Conservation (phyloP, 1,140 invertebrate genomes). For the Conus ventricosus region DNA sequence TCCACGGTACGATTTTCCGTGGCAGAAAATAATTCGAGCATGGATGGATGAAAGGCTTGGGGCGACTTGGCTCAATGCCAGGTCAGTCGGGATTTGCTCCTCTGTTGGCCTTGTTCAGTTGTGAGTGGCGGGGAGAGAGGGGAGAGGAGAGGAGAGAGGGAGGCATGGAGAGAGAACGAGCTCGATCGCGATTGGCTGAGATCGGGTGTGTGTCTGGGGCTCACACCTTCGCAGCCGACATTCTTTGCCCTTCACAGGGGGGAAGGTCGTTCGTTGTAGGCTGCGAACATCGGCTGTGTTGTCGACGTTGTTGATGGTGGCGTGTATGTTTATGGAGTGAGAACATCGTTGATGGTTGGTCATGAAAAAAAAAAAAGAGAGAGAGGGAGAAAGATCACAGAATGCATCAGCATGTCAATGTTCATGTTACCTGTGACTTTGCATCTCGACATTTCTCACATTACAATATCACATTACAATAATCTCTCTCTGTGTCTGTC, state of each 20-base stretch:
- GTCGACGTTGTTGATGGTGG: background rate
- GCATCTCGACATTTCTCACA: too few species aligned
- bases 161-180: background rate
- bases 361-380: too few species aligned
- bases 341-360: too few species aligned
- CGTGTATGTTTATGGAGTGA: too few species aligned
- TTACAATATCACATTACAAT: too few species aligned
- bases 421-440: too few species aligned
- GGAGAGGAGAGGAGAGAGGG: background rate
- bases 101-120: background rate
- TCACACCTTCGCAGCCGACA: constrained; percentile 29
- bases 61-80: background rate
- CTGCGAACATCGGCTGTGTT: background rate
- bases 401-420: too few species aligned
- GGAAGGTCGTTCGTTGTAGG: background rate
- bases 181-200: constrained; percentile 39
- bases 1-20: too few species aligned
- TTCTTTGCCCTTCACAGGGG: constrained; percentile 23
- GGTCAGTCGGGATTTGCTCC: background rate
- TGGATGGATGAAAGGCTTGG: background rate
- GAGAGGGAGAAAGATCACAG: too few species aligned
- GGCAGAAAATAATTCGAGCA: too few species aligned
- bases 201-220: constrained; percentile 38
- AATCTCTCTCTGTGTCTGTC: too few species aligned
- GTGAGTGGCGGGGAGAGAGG: too few species aligned